These are phyloP conservation scores for Saccostrea echinata DNA, from an alignment of 1,140 invertebrate species.

Conservation along the genomic window DNA sequence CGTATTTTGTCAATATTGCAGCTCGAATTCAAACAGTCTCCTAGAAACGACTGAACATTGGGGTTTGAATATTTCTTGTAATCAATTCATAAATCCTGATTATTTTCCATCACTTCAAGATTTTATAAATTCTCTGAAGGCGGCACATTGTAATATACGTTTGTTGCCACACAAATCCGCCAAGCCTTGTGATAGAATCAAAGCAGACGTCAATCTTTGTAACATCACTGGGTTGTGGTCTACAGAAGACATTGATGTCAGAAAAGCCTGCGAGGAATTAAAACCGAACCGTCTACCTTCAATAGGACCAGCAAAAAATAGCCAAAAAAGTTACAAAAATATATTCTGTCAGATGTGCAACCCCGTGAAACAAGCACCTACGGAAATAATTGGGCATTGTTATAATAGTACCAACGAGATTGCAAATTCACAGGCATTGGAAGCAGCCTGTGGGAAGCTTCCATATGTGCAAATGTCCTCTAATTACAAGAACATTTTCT, in stretches of 20 bases:
- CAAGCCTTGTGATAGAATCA: not conserved
- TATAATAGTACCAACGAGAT: not conserved
- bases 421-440: not conserved
- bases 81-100: slow-evolving; percentile 10
- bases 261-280: slow-evolving; percentile 26
- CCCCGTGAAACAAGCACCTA: not conserved
- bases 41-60: not conserved
- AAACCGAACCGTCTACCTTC: not conserved
- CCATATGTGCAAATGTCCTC: not conserved
- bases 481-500: slow-evolving; percentile 41
- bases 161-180: not conserved
- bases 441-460: not conserved
- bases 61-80: not conserved
- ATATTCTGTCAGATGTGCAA: slow-evolving; percentile 52
- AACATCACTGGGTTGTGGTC: slow-evolving; percentile 5
- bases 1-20: not conserved
- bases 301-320: not conserved
- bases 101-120: not conserved
- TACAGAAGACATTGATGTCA: not conserved
- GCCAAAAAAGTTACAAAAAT: slow-evolving; percentile 36
- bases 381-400: not conserved
- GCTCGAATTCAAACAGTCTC: not conserved
- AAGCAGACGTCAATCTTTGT: not conserved
- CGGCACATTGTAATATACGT: not conserved
- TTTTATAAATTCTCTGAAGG: not conserved